phyloP scores from a whole-genome alignment of 2,113 vertebrate genomes.

The Phrynosoma platyrhinos region DNA sequence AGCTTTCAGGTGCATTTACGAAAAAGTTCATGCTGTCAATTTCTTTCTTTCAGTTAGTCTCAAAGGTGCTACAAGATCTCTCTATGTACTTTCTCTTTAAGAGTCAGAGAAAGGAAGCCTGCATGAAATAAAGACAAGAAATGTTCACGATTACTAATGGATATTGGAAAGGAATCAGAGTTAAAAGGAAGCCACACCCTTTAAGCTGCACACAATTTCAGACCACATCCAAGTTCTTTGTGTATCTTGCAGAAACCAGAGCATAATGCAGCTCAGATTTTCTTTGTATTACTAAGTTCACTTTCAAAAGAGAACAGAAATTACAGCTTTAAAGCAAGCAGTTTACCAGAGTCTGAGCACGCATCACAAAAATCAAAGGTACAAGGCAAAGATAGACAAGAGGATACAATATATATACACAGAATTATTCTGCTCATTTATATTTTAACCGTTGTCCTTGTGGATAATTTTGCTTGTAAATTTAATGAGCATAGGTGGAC shows the following conservation, averaged over 20 bases:
- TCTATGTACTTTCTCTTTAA: background rate
- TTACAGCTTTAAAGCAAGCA: no score
- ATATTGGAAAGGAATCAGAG: conserved; percentile 29
- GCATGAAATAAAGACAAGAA: conserved; percentile 10
- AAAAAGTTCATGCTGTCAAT: no score
- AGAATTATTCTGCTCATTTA: no score
- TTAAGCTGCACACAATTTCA: conserved; percentile 13
- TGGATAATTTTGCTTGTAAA: no score
- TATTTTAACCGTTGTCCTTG: no score
- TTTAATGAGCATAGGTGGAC: no score
- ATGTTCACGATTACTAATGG: conserved; percentile 11
- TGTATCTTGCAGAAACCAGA: background rate
- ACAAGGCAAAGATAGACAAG: background rate
- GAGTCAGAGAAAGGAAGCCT: conserved; percentile 18
- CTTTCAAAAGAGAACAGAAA: background rate
- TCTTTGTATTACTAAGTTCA: background rate
- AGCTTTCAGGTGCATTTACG: no score
- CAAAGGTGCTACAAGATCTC: no score
- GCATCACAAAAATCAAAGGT: no score
- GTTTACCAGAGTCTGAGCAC: no score
- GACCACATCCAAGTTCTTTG: conserved; percentile 1
- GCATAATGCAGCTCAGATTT: background rate
- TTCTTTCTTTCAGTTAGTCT: no score
- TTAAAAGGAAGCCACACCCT: conserved; percentile 37
- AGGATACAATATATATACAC: no score